Conservation (phyloP, 2,797 vertebrate species). For the Euphonia xanthogaster region DNA sequence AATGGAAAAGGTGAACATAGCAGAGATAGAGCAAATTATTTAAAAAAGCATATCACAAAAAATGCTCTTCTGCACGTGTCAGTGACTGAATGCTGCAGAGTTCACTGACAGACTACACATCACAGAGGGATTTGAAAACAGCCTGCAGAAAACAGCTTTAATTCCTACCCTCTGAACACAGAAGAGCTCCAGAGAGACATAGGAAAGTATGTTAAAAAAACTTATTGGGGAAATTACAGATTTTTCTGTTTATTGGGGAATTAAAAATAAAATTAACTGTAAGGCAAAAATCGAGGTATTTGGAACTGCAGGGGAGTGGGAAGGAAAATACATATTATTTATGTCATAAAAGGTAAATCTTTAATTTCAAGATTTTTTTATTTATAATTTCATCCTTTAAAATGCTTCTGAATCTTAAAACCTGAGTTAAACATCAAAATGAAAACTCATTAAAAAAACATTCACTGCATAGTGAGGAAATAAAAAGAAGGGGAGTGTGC, state of each 20-base stretch:
- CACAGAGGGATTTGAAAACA: neutral
- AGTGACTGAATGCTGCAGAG: neutral
- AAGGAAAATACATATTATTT: neutral
- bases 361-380: neutral
- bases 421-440: neutral
- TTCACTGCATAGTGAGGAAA: neutral
- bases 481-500: fast-evolving
- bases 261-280: neutral
- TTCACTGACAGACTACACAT: neutral
- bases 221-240: neutral
- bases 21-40: neutral
- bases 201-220: neutral
- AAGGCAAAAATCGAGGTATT: neutral
- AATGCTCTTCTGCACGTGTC: neutral
- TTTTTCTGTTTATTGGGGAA: neutral
- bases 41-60: neutral
- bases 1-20: neutral
- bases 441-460: neutral
- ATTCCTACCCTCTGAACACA: neutral
- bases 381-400: neutral
- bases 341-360: neutral
- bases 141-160: neutral
- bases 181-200: neutral
- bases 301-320: neutral
- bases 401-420: neutral